A percentile compares a stretch with the other conserved stretches of the same genome.
Conservation (phyloP, 2,797 vertebrate genomes). For the Lepus oiostolus region DNA sequence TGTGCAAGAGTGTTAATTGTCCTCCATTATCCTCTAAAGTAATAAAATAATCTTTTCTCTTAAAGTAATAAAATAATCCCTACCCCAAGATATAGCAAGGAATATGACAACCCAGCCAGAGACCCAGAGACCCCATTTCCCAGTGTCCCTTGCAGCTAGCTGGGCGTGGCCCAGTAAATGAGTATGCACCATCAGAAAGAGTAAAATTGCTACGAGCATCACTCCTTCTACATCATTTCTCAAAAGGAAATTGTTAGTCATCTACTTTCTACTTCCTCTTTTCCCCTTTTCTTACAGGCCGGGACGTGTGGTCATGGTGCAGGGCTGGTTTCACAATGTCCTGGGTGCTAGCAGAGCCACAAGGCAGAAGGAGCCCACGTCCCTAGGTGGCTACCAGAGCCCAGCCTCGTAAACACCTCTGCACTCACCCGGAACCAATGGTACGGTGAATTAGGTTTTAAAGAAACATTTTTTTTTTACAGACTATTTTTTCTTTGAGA, state of each 20-base stretch:
- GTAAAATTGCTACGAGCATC: not conserved
- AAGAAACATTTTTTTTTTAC: too few relatives aligned
- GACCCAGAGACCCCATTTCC: not conserved
- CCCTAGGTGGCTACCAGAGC: not conserved
- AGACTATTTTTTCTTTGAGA: too few relatives aligned
- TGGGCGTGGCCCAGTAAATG: not conserved
- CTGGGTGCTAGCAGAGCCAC: not conserved
- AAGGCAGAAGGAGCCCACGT: not conserved
- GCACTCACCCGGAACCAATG: not conserved
- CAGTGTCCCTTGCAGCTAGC: not conserved
- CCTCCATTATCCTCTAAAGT: not conserved
- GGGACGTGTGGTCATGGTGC: not conserved
- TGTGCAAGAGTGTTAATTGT: not conserved
- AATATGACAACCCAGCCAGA: not conserved
- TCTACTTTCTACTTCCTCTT: not conserved
- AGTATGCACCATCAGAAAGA: not conserved
- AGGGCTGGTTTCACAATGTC: not conserved
- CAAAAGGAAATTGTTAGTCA: not conserved
- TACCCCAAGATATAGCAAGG: not conserved
- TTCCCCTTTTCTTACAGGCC: not conserved
- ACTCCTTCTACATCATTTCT: not conserved
- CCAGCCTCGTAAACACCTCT: not conserved
- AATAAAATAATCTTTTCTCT: not conserved
- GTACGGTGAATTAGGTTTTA: too few relatives aligned
- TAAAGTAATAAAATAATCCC: not conserved